Evolutionary conservation across 2,797 vertebrate genomes (phyloP).

Genomic region (Poeciliopsis turneri): DNA sequence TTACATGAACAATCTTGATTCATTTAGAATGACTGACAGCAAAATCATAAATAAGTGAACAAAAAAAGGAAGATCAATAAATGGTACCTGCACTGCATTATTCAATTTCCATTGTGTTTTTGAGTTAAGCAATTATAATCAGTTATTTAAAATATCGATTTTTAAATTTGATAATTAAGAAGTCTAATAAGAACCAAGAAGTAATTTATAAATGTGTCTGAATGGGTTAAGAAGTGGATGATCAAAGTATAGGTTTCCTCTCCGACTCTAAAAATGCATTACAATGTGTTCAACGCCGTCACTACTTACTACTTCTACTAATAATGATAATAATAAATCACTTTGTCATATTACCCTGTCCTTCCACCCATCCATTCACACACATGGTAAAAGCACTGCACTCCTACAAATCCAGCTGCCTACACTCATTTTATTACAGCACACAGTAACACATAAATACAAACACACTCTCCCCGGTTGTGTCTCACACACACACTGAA

Average conservation of each 20-base stretch:
- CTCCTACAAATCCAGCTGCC: constrained; percentile 36
- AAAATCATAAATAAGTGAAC: background rate
- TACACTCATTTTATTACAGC: constrained; percentile 21
- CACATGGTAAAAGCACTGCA: constrained; percentile 16
- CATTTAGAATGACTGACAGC: background rate
- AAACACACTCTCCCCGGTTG: constrained; percentile 18
- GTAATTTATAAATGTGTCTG: background rate
- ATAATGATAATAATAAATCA: background rate
- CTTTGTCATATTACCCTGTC: background rate
- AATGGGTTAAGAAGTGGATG: background rate
- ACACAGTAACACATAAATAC: constrained; percentile 35
- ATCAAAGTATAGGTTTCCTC: background rate
- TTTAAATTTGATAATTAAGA: background rate
- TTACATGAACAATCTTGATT: background rate
- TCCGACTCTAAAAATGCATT: background rate
- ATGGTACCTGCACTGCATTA: background rate
- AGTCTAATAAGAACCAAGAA: background rate
- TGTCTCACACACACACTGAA: constrained; percentile 37
- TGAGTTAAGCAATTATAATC: background rate
- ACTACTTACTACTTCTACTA: background rate
- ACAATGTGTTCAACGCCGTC: background rate
- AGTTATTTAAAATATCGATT: background rate
- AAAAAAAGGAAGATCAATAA: too few species aligned
- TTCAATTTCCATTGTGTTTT: background rate
- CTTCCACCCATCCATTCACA: constrained; percentile 6